Evolutionary conservation across 2,797 vertebrate species (phyloP), one percentile per base, ranked within the genome.

Genomic region (Eutrigla gurnardus): DNA sequence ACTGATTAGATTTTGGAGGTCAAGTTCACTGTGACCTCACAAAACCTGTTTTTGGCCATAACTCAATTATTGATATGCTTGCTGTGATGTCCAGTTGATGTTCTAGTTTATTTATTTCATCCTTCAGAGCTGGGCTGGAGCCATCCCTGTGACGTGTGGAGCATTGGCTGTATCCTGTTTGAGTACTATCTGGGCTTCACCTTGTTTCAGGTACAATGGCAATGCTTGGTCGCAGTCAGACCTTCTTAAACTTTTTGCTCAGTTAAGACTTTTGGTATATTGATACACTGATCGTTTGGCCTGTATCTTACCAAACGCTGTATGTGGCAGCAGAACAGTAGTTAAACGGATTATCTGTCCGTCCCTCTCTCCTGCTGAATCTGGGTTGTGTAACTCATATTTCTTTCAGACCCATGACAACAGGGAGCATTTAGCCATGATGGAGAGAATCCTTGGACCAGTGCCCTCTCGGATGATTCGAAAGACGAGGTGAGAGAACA

Each of bases 171-270:
- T 68, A 99, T 99, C 92, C 93, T 99, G 86, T 99, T 99, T 68
- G 98, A 99, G 91, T 99, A 98, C 90, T 99, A 99, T 80, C 94
- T 99, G 79, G 98, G 98, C 85, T 99, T 98, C 91, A 99, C 98
- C 45, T 95, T 99, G 89, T 99, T 99, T 79, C 98, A 99, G 96
- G 98, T 99, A 93, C 14, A 37, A 39, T 35, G 33, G 4, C n/a
- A 25, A 25, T 25, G 25, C 25, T 25, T 25, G 25, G 25, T 25
- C 25, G 25, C 25, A 25, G 25, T 25, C 25, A 25, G 25, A 25
- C 25, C 25, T 25, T 25, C 25, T 25, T 25, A 25, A 25, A 25
- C 25, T 25, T 25, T 25, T 25, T 25, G 25, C 25, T 25, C 25
- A 25, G 25, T 25, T 14, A 39, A 7, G 47, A 6, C 33, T 45